These are phyloP conservation scores for Lithobates pipiens DNA, from an alignment of 2,797 vertebrate genomes.

Conservation along the genomic window DNA sequence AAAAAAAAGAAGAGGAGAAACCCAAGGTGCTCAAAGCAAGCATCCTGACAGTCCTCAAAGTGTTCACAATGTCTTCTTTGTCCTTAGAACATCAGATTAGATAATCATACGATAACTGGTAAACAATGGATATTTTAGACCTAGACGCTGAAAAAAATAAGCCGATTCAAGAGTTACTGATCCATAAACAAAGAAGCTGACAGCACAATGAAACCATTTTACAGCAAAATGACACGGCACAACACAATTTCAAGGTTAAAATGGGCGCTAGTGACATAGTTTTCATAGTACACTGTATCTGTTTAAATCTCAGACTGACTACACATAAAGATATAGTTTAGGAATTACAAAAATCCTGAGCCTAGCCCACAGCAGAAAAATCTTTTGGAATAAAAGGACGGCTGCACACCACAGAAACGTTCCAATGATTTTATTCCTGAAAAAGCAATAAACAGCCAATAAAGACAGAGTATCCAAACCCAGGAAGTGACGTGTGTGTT, in stretches of 20 bases:
- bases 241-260: slow-evolving; percentile 1
- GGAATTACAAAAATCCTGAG: not conserved
- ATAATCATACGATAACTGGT: not conserved
- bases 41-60: not conserved
- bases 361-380: no score
- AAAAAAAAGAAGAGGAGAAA: no score
- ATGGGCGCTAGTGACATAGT: not conserved
- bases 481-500: no score
- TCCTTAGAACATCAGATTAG: not conserved
- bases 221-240: not conserved
- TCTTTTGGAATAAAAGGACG: no score
- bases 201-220: slow-evolving; percentile 1
- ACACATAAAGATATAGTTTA: not conserved
- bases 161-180: slow-evolving; percentile 7
- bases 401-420: no score
- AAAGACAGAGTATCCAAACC: no score
- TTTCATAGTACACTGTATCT: not conserved
- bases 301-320: not conserved
- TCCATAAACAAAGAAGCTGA: slow-evolving; percentile 6
- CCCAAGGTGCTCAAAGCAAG: not conserved
- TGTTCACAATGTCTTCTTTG: not conserved
- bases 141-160: not conserved
- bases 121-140: not conserved
- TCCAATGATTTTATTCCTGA: no score
- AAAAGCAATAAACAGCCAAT: no score